Evolutionary conservation across 2,888 invertebrate genomes (phyloP), one percentile per base, ranked within the genome.

Genomic region (Caenorhabditis virilis): DNA sequence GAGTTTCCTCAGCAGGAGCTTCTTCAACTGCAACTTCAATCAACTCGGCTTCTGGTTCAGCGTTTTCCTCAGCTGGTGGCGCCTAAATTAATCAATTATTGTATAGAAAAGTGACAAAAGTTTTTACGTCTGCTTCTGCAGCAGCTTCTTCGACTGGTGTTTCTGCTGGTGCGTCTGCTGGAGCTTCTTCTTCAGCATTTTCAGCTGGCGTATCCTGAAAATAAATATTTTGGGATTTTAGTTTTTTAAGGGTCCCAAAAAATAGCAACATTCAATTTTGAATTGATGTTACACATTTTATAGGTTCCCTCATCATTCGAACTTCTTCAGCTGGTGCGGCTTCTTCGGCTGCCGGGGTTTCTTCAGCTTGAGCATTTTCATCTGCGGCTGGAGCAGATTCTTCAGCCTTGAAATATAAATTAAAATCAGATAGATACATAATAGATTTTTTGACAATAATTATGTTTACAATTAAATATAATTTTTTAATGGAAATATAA

Each of bases 81-180:
- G 39, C 26, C 26, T 38, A 7, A 49, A 35, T 9, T 18, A 42
- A 38, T 30, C 6, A 30, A 30, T 30, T 30, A 30, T 30, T 30
- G 13, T 30, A 13, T 9, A 30, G 7, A 22, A 26, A 57, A 33
- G 56, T 25, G 6, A 35, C 43, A 41, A 62, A 58, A 27, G 63
- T 47, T n/a, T 61, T 61, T 22, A 69, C 72, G n/a, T 61, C 64
- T 35, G 22, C 60, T 35, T 62, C 46, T 18, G 36, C 67, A 18
- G 61, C 46, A 30, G 60, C 65, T 30, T 59, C 59, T 25, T 43
- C 50, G 20, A 26, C 50, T 30, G 50, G 50, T 27, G 18, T 51
- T 20, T 64, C 64, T 16, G 45, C 63, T 25, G 36, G 36, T 23
- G 53, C 43, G 16, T 16, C 42, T 16, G 50, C 45, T 39, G 54